Evolutionary conservation across 2,888 invertebrate species (phyloP).

Genomic region (Heliconius ismenius): DNA sequence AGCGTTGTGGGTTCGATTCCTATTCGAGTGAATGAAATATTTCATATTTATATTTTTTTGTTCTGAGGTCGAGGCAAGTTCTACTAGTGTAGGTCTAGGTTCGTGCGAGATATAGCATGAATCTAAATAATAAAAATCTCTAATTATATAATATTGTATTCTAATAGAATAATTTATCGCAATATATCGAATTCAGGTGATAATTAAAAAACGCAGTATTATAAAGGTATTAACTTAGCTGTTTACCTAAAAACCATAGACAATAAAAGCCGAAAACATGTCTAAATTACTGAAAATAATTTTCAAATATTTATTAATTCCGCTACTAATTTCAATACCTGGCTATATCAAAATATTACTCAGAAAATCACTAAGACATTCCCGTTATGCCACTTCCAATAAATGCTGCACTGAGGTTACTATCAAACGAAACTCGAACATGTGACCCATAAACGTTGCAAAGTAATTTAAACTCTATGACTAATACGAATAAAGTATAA

Average conservation of each 20-base stretch:
- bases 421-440: conserved; percentile 36
- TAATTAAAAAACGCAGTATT: neutral
- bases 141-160: neutral
- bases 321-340: neutral
- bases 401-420: conserved; percentile 16
- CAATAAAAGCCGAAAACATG: neutral
- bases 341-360: neutral
- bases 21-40: too few species aligned
- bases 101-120: too few species aligned
- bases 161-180: neutral
- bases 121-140: neutral
- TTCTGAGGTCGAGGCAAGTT: too few species aligned
- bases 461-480: conserved; percentile 32
- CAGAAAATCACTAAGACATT: neutral
- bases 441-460: conserved; percentile 15
- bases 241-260: neutral
- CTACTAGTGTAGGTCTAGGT: too few species aligned
- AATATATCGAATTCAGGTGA: neutral
- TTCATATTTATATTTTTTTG: too few species aligned
- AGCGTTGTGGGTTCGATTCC: too few species aligned
- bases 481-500: neutral
- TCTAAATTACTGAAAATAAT: neutral
- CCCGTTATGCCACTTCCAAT: conserved; percentile 24
- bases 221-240: neutral
- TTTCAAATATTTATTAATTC: neutral